phyloP scores from a whole-genome alignment of 2,113 vertebrate species.

The Platysternon megacephalum region DNA sequence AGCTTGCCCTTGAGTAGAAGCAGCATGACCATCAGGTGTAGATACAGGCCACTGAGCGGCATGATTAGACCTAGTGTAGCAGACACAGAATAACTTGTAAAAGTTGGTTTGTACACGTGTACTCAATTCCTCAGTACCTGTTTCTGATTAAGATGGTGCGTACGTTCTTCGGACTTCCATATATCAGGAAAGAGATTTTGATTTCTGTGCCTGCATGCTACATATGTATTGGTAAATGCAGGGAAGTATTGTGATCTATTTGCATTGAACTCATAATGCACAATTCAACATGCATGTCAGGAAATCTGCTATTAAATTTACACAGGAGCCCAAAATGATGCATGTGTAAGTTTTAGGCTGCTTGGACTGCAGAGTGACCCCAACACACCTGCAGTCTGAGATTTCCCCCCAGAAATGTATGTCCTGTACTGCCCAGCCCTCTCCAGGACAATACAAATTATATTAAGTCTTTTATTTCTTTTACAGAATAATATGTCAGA shows the following conservation, averaged over 20 bases:
- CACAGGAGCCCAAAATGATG: background rate
- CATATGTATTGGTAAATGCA: accelerated
- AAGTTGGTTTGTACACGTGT: background rate
- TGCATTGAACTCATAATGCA: background rate
- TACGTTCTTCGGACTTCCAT: background rate
- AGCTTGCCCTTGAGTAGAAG: background rate
- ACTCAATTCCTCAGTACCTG: background rate
- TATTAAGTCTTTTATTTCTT: background rate
- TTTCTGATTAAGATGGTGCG: background rate
- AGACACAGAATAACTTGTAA: conserved; percentile 13
- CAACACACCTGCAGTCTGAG: background rate
- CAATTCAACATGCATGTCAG: background rate
- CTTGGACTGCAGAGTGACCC: background rate
- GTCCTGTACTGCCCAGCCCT: background rate
- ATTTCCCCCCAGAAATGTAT: background rate
- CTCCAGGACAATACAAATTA: background rate
- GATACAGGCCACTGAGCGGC: conserved; percentile 44
- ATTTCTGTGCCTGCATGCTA: background rate
- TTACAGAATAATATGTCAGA: background rate
- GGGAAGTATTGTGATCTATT: background rate
- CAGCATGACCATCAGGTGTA: accelerated
- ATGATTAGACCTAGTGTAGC: background rate
- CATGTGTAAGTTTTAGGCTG: background rate
- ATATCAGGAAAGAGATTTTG: background rate
- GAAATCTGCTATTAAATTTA: background rate